A percentile compares a stretch with the other conserved stretches of the same genome.
Evolutionary conservation across 2,113 vertebrate genomes (phyloP).

Genomic region (Bujurquina vittata): DNA sequence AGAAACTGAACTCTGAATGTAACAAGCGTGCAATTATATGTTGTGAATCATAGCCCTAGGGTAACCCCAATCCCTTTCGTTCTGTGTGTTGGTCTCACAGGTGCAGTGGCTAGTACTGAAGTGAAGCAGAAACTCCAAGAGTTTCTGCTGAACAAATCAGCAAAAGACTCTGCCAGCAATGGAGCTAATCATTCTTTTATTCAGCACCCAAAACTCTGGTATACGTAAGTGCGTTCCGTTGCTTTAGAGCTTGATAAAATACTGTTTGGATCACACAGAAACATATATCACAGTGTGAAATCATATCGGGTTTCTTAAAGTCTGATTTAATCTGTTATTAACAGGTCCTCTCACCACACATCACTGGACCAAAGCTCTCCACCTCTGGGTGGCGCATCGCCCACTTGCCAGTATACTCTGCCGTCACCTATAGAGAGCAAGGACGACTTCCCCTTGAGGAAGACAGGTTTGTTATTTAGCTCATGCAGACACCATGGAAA

Average conservation of each 20-base stretch:
- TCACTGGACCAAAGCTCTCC: conserved; percentile 99
- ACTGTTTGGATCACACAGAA: background rate
- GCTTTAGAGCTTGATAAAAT: background rate
- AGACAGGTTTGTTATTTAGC: conserved; percentile 88
- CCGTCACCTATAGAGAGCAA: conserved; percentile 89
- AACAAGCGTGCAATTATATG: background rate
- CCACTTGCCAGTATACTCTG: conserved; percentile 91
- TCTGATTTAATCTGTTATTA: conserved; percentile 26
- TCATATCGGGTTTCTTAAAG: background rate
- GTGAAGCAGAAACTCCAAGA: conserved; percentile 99
- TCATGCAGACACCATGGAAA: conserved; percentile 5
- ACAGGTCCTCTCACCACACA: conserved; percentile 94
- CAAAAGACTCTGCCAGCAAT: conserved; percentile 88
- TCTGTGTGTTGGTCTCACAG: conserved; percentile 83
- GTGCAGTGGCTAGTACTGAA: conserved; percentile 96
- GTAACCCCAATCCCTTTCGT: conserved; percentile 66
- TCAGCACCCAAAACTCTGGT: conserved; percentile 95
- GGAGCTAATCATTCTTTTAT: conserved; percentile 88
- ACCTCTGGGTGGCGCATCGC: conserved; percentile 91
- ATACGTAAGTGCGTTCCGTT: conserved; percentile 85
- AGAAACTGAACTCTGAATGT: background rate
- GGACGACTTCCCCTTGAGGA: conserved; percentile 97
- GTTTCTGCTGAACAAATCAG: conserved; percentile 97
- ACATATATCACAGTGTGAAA: background rate
- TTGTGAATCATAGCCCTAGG: conserved; percentile 46